Percentiles rank a stretch among this genome's conserved stretches.
Conservation (phyloP, 2,113 vertebrate species). For the Xenopus laevis region DNA sequence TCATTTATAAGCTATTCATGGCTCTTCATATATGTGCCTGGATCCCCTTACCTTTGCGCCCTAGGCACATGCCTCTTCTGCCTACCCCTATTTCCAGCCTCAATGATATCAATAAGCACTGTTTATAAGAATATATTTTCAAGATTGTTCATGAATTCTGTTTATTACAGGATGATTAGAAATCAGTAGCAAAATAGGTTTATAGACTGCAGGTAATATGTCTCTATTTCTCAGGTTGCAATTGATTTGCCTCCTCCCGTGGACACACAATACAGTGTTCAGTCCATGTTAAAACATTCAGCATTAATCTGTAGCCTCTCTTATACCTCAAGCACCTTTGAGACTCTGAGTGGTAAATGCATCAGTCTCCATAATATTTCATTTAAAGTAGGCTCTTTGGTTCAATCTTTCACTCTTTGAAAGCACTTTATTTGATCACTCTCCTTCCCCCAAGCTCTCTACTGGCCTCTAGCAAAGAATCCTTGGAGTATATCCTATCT, state of each 20-base stretch:
- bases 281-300: not conserved
- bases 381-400: conserved; percentile 12
- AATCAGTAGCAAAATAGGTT: not conserved
- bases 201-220: not conserved
- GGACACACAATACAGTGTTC: not conserved
- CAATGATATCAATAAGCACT: no score
- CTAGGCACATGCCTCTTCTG: no score
- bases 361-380: conserved; percentile 5
- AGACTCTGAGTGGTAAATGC: not conserved
- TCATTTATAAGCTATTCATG: no score
- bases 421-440: conserved; percentile 17
- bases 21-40: no score
- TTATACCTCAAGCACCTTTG: not conserved
- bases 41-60: no score
- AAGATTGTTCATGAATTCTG: no score
- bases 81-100: no score
- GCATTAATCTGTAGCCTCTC: not conserved
- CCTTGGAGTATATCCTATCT: not conserved
- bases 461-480: not conserved
- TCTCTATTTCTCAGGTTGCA: not conserved
- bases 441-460: not conserved
- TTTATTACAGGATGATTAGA: no score
- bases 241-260: not conserved
- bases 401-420: not conserved
- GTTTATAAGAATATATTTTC: no score